phyloP scores from a whole-genome alignment of 1,140 invertebrate genomes.

The Chlorops oryzae region DNA sequence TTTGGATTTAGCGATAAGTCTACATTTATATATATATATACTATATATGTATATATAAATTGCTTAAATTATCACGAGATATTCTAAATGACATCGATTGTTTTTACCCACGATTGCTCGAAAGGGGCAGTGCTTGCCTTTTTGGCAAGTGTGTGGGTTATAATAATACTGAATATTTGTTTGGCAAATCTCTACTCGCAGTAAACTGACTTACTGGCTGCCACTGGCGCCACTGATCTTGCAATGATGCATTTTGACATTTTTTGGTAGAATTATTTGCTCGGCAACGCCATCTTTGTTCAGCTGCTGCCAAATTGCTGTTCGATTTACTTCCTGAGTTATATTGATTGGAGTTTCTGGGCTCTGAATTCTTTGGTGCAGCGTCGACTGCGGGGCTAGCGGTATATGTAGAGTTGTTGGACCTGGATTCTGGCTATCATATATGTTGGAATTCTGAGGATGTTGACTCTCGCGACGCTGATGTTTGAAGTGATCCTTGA shows the following conservation, averaged over 20 bases:
- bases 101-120: too few relatives aligned
- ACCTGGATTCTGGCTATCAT: slow-evolving; percentile 30
- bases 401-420: slow-evolving; percentile 46
- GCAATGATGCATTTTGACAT: slow-evolving; percentile 41
- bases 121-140: too few relatives aligned
- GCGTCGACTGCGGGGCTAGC: slow-evolving; percentile 85
- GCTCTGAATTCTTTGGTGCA: slow-evolving; percentile 54
- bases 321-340: slow-evolving; percentile 88
- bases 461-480: slow-evolving; percentile 24
- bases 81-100: too few relatives aligned
- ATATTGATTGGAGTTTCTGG: slow-evolving; percentile 81
- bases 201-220: slow-evolving; percentile 47
- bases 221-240: too few relatives aligned
- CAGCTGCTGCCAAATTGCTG: slow-evolving; percentile 90
- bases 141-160: too few relatives aligned
- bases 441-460: neutral
- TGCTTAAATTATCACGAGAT: too few relatives aligned
- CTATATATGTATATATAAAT: too few relatives aligned
- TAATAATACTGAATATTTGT: neutral
- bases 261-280: slow-evolving; percentile 36
- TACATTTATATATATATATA: too few relatives aligned
- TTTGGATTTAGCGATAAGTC: too few relatives aligned
- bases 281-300: slow-evolving; percentile 48
- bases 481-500: slow-evolving; percentile 38
- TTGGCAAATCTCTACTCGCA: too few relatives aligned